A percentile compares a stretch with the other conserved stretches of the same genome.
phyloP scores from a whole-genome alignment of 2,888 invertebrate species.

The Cremastinae sp. region DNA sequence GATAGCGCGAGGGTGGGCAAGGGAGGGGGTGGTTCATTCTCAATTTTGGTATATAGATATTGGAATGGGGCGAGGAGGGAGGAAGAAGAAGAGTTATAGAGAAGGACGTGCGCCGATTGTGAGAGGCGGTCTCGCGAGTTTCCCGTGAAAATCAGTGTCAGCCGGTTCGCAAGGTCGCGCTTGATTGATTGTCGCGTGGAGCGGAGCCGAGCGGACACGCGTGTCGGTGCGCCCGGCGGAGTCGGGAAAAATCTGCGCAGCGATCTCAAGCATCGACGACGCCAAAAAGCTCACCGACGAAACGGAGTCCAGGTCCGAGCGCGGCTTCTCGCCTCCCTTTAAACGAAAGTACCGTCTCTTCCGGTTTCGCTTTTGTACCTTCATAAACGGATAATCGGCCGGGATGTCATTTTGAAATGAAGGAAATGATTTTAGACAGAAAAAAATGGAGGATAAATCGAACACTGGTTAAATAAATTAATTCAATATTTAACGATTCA shows the following conservation, averaged over 20 bases:
- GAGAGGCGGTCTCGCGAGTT: constrained; percentile 57
- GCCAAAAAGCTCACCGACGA: constrained; percentile 11
- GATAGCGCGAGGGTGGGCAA: not conserved
- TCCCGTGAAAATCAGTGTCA: constrained; percentile 72
- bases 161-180: constrained; percentile 73
- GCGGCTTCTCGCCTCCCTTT: no score
- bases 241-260: constrained; percentile 49
- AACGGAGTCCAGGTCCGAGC: no score
- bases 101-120: constrained; percentile 46
- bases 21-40: not conserved
- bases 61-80: not conserved
- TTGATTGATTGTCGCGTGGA: constrained; percentile 66
- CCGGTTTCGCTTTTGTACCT: no score
- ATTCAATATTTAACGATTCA: no score
- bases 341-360: no score
- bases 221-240: constrained; percentile 56
- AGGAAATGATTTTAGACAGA: no score
- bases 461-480: no score
- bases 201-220: constrained; percentile 36
- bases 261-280: not conserved
- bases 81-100: constrained; percentile 35
- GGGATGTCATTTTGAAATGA: not conserved
- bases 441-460: no score
- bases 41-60: constrained; percentile 3
- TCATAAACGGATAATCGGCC: not conserved